Evolutionary conservation across 2,113 vertebrate genomes (phyloP), one percentile per base, ranked within the genome.

Genomic region (Channa maculata): DNA sequence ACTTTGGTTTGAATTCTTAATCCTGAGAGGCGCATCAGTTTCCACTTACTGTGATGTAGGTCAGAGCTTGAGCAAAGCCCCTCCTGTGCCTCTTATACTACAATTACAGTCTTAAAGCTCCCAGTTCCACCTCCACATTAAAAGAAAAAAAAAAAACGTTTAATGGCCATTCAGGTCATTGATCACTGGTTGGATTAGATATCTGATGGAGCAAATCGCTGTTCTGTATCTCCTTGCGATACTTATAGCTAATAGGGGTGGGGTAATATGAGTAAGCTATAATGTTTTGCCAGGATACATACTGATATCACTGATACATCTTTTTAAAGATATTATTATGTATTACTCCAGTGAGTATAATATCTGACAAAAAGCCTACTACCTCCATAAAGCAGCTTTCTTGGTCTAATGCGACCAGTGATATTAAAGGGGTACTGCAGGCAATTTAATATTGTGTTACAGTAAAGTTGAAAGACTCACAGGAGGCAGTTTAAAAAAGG

Each of bases 41-140:
- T 88, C 79, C 85, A 83, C 83, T 86, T 77, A 74, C 79, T 88
- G 85, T 84, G 91, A 92, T 93, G 84, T 91, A 92, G 89, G 90
- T 90, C 90, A 92, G 65, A 73, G 79, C 86, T 80, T 62, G 60
- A 73, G 86, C 77, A 85, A 87, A 90, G 83, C 82, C 79, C 70
- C 77, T 82, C 63, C 79, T 77, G 83, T 71, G 75, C 80, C 80
- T 72, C 66, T 64, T 65, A 85, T 73, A 76, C 79, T 61, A 59
- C 82, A 86, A 72, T 87, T 86, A 79, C 45, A 71, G 50, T 65
- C 61, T 62, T 58, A 39, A 44, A 79, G 48, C 65, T 65, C 38
- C 57, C 41, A 3, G 6, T 75, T 74, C 50, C 58, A 45, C 36
- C 49, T 44, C 46, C 67, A 54, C 43, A 45, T 33, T 33, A 72